Evolutionary conservation across 2,888 invertebrate genomes (phyloP).

Genomic region (Prionchulus punctatus): DNA sequence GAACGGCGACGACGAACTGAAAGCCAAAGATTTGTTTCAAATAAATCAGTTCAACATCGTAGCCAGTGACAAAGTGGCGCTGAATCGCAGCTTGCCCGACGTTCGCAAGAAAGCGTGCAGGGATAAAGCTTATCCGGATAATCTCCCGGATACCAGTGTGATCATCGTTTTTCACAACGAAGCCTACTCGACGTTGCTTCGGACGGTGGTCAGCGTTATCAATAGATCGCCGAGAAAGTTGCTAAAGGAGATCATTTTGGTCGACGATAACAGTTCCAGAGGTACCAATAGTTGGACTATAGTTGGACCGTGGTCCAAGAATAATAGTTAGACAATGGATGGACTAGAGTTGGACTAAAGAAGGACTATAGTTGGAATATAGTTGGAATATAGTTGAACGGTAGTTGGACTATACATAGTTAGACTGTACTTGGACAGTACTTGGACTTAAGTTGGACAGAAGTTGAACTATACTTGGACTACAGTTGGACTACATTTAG

Average conservation of each 20-base stretch:
- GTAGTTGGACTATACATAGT: no score
- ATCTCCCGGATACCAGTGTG: constrained; percentile 65
- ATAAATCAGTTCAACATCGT: constrained; percentile 95
- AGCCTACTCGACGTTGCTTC: constrained; percentile 86
- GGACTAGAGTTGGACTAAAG: no score
- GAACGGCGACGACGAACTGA: constrained; percentile 61
- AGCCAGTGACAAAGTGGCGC: constrained; percentile 66
- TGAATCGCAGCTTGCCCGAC: constrained; percentile 27
- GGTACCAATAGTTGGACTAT: no score
- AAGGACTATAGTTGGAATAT: no score
- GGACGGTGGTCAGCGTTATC: constrained; percentile 92
- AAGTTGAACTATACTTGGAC: no score
- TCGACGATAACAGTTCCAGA: constrained; percentile 84
- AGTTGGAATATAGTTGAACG: no score
- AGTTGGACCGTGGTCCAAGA: no score
- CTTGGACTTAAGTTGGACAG: no score
- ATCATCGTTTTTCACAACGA: constrained; percentile 98
- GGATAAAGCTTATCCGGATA: background rate
- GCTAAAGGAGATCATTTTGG: constrained; percentile 82
- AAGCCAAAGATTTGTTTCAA: constrained; percentile 86
- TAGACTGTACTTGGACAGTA: no score
- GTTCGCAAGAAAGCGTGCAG: constrained; percentile 13
- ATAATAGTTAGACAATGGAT: no score
- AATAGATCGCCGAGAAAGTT: constrained; percentile 73
- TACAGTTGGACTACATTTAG: no score